A percentile compares a stretch with the other conserved stretches of the same genome.
These are phyloP conservation scores for Ecdyonurus torrentis DNA, from an alignment of 2,888 invertebrate species.

Conservation along the genomic window DNA sequence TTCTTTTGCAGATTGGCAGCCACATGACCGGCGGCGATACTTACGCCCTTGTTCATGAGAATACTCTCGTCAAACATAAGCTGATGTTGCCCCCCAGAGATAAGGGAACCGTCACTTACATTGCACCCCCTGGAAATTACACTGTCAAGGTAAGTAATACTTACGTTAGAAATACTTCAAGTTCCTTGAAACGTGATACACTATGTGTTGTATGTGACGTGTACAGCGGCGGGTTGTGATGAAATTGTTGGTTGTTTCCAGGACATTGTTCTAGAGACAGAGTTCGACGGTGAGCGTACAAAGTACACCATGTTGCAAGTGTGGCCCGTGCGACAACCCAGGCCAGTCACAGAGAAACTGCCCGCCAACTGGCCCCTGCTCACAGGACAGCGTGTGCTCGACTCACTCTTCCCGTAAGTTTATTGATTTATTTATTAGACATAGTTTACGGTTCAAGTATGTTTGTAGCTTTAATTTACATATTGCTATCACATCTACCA, in stretches of 20 bases:
- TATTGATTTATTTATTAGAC: too few relatives aligned
- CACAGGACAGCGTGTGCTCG: conserved; percentile 95
- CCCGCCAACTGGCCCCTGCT: conserved; percentile 97
- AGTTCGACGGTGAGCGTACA: conserved; percentile 90
- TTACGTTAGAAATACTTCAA: too few relatives aligned
- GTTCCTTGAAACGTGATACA: too few relatives aligned
- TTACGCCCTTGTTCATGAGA: conserved; percentile 92
- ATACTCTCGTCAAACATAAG: conserved; percentile 93
- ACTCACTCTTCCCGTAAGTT: conserved; percentile 91
- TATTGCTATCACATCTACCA: too few relatives aligned
- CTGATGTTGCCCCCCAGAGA: conserved; percentile 87
- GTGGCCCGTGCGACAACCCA: conserved; percentile 97
- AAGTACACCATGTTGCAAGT: conserved; percentile 96
- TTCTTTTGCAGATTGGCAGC: conserved; percentile 55
- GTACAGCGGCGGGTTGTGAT: too few relatives aligned
- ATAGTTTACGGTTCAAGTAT: too few relatives aligned
- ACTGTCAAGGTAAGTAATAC: conserved; percentile 81
- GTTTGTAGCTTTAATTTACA: too few relatives aligned
- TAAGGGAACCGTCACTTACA: conserved; percentile 90
- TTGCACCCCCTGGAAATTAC: conserved; percentile 89
- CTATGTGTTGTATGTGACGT: too few relatives aligned
- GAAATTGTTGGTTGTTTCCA: conserved; percentile 27
- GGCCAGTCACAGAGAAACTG: conserved; percentile 93
- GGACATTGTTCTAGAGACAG: conserved; percentile 95
- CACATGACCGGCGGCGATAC: conserved; percentile 98